Conservation (phyloP, 2,797 vertebrate genomes). For the Podargus strigoides region DNA sequence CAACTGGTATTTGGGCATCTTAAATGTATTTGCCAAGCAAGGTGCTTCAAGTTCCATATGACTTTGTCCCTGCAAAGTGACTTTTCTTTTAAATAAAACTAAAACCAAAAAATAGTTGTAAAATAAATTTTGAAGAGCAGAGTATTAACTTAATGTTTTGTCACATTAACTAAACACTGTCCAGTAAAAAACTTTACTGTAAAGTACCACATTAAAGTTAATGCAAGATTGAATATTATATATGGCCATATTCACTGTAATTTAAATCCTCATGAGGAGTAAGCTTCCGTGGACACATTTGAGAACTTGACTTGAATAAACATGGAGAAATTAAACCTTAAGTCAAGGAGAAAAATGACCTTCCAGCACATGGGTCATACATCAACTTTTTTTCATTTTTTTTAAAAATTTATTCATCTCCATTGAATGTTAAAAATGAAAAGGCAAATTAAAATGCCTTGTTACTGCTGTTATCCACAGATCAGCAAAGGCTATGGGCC, state of each 20-base stretch:
- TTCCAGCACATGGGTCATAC: background rate
- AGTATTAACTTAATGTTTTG: slow-evolving; percentile 10
- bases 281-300: background rate
- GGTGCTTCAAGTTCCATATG: background rate
- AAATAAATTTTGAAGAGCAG: background rate
- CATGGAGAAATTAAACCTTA: background rate
- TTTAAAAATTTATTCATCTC: background rate
- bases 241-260: background rate
- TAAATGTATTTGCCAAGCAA: background rate
- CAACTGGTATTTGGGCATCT: background rate
- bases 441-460: background rate
- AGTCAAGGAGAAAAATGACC: background rate
- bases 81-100: background rate
- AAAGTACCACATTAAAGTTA: background rate
- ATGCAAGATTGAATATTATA: background rate
- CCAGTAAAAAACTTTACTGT: background rate
- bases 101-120: background rate
- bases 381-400: background rate
- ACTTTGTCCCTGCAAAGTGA: background rate
- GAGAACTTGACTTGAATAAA: background rate
- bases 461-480: background rate
- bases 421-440: background rate
- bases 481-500: background rate
- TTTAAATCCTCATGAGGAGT: background rate
- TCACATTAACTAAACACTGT: background rate